phyloP scores from a whole-genome alignment of 1,140 invertebrate genomes.

The Pseudomyrmex concolor region DNA sequence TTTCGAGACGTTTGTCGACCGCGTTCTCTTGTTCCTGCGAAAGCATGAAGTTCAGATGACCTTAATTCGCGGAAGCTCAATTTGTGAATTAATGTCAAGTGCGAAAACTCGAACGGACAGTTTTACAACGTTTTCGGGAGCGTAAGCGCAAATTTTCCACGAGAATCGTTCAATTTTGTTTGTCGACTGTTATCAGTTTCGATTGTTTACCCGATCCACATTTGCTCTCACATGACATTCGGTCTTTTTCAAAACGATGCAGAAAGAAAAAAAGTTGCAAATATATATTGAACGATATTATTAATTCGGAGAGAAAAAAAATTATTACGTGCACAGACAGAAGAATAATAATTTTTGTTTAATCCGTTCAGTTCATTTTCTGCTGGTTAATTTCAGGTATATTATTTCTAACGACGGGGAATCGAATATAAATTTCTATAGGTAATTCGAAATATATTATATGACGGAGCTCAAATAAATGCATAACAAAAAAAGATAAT shows the following conservation, averaged over 20 bases:
- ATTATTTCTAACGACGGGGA: too few relatives aligned
- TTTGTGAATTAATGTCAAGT: constrained; percentile 70
- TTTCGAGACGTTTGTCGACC: constrained; percentile 47
- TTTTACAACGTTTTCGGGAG: constrained; percentile 23
- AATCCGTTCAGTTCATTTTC: background rate
- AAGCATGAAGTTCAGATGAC: constrained; percentile 15
- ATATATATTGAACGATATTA: too few relatives aligned
- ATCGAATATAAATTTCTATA: too few relatives aligned
- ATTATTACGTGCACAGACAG: too few relatives aligned
- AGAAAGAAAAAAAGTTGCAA: background rate
- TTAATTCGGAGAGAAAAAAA: too few relatives aligned
- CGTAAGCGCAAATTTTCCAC: constrained; percentile 35
- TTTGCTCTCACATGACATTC: constrained; percentile 25
- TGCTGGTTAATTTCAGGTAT: background rate
- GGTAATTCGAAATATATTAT: too few relatives aligned
- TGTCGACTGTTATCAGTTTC: constrained; percentile 52
- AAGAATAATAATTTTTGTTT: constrained; percentile 11
- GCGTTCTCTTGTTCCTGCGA: constrained; percentile 36
- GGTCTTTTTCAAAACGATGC: constrained; percentile 9
- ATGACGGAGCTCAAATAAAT: too few relatives aligned
- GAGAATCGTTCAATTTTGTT: constrained; percentile 28
- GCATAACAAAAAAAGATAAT: background rate
- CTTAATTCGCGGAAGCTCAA: constrained; percentile 60
- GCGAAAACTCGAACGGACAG: constrained; percentile 58
- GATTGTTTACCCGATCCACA: constrained; percentile 35